Conservation (phyloP, 2,888 invertebrate species). For the Anthrax anthrax region DNA sequence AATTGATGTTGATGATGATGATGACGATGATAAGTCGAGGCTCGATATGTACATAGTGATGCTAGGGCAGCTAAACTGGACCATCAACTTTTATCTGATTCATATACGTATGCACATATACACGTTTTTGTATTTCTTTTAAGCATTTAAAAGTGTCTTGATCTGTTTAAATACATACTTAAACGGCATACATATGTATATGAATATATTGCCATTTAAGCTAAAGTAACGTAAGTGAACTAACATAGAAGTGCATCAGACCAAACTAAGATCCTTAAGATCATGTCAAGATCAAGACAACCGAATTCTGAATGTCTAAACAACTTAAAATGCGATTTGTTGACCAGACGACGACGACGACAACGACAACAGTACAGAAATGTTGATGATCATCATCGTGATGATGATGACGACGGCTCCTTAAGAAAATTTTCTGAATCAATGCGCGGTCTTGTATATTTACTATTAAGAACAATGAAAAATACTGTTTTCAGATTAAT, state of each 20-base stretch:
- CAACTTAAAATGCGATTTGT: slow-evolving; percentile 8
- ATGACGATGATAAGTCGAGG: too few relatives aligned
- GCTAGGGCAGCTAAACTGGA: neutral
- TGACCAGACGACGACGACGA: slow-evolving; percentile 4
- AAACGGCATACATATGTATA: neutral
- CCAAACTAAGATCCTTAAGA: slow-evolving; percentile 2
- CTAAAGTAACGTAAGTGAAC: too few relatives aligned
- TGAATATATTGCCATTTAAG: too few relatives aligned
- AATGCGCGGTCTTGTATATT: too few relatives aligned
- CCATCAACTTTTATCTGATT: neutral
- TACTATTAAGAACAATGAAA: too few relatives aligned
- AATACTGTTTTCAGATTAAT: too few relatives aligned
- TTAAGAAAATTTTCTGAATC: too few relatives aligned
- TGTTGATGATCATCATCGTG: neutral
- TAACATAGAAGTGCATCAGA: too few relatives aligned
- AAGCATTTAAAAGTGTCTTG: neutral
- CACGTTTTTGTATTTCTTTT: neutral
- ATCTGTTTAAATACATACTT: neutral
- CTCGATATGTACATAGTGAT: too few relatives aligned
- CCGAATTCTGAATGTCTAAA: slow-evolving; percentile 8
- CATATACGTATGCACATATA: too few relatives aligned
- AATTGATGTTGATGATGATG: neutral
- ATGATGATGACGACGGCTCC: too few relatives aligned
- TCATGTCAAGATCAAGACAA: slow-evolving; percentile 8
- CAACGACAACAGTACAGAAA: neutral